phyloP scores from a whole-genome alignment of 2,113 vertebrate species.

The Triplophysa dalaica region DNA sequence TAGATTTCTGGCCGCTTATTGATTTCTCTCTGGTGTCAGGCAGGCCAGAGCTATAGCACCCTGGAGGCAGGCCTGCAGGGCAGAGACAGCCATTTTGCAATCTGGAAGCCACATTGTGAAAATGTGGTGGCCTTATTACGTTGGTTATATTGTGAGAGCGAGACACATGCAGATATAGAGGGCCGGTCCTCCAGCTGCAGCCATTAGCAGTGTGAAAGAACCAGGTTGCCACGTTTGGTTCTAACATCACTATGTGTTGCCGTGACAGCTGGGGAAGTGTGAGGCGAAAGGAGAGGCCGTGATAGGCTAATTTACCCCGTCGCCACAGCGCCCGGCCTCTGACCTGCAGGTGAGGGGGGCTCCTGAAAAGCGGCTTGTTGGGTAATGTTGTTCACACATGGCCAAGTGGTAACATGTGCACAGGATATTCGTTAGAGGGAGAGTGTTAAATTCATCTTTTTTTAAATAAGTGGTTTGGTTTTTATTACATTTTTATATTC shows the following conservation, averaged over 20 bases:
- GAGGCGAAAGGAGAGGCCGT: constrained; percentile 65
- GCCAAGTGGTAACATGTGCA: constrained; percentile 67
- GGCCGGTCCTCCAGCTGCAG: constrained; percentile 67
- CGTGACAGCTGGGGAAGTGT: constrained; percentile 75
- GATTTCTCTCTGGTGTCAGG: constrained; percentile 54
- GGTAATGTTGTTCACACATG: constrained; percentile 75
- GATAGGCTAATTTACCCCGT: constrained; percentile 69
- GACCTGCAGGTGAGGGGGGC: constrained; percentile 72
- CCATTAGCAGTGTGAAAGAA: constrained; percentile 66
- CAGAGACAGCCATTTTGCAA: constrained; percentile 47
- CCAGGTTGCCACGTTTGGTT: constrained; percentile 57
- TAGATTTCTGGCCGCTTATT: constrained; percentile 51
- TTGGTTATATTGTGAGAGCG: constrained; percentile 56
- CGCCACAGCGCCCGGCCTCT: constrained; percentile 68
- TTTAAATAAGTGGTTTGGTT: neutral
- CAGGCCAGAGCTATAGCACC: constrained; percentile 60
- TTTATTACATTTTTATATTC: no score
- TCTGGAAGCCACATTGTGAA: constrained; percentile 54
- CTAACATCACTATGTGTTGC: constrained; percentile 58
- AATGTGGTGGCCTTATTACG: constrained; percentile 61
- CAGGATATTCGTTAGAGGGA: neutral
- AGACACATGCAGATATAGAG: constrained; percentile 53
- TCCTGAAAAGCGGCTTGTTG: constrained; percentile 62
- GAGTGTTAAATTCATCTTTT: neutral
- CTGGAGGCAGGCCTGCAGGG: constrained; percentile 53